Conservation (phyloP, 2,888 invertebrate genomes). For the Bellardia bayeri region DNA sequence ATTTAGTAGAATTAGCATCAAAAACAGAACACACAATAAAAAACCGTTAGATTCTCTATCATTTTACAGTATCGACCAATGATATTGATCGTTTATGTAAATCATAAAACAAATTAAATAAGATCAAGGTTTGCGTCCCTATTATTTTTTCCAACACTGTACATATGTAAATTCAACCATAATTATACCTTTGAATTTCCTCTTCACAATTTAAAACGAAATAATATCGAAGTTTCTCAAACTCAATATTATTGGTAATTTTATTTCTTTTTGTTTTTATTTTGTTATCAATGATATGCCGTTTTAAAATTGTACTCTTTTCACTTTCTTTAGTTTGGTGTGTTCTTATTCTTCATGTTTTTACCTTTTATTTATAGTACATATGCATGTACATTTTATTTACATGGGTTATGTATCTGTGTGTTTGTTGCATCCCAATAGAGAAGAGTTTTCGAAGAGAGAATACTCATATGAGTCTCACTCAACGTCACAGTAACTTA, state of each 20-base stretch:
- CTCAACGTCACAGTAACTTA: conserved; percentile 52
- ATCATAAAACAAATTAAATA: too few species aligned
- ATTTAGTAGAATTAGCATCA: too few species aligned
- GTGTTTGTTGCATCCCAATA: conserved; percentile 40
- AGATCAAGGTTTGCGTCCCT: too few species aligned
- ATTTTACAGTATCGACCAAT: too few species aligned
- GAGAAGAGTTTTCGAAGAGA: not conserved
- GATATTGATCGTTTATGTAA: too few species aligned
- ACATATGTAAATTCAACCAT: not conserved
- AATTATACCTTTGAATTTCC: not conserved
- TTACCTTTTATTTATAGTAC: not conserved
- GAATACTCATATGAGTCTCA: conserved; percentile 13
- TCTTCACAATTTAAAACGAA: not conserved
- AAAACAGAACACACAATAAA: too few species aligned
- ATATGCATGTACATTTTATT: not conserved
- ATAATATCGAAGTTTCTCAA: too few species aligned
- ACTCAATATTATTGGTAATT: not conserved
- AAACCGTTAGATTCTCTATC: too few species aligned
- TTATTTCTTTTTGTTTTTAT: conserved; percentile 22
- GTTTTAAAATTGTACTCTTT: conserved; percentile 55
- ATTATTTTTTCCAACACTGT: too few species aligned
- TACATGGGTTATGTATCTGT: conserved; percentile 2
- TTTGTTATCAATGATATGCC: conserved; percentile 18
- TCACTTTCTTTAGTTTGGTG: conserved; percentile 53
- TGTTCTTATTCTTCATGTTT: conserved; percentile 15